phyloP scores from a whole-genome alignment of 2,113 vertebrate genomes.

The Hoplias malabaricus region DNA sequence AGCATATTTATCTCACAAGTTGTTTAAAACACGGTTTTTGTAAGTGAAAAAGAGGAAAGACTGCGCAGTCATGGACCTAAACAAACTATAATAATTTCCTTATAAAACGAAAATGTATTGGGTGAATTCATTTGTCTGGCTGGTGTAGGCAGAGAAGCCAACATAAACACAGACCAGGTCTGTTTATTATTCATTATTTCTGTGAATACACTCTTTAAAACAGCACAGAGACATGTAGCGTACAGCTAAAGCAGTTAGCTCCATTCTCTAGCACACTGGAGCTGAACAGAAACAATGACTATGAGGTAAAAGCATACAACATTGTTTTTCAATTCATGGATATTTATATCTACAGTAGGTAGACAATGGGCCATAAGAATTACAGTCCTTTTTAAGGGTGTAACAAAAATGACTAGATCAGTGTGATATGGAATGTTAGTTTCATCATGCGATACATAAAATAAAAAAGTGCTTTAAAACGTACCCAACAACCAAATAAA shows the following conservation, averaged over 20 bases:
- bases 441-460: no score
- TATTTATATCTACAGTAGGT: not conserved
- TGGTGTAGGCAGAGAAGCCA: not conserved
- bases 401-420: no score
- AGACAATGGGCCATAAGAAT: not conserved
- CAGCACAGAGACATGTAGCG: not conserved
- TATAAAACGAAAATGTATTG: conserved; percentile 1
- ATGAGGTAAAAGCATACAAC: not conserved
- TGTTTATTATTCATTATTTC: not conserved
- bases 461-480: no score
- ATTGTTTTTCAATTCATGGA: not conserved
- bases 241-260: not conserved
- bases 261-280: not conserved
- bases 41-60: not conserved
- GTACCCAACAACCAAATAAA: no score
- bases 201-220: not conserved
- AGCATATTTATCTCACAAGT: not conserved
- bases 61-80: not conserved
- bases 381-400: not conserved
- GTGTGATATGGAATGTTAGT: no score
- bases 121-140: not conserved
- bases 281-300: no score
- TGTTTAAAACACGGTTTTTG: not conserved
- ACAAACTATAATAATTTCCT: not conserved
- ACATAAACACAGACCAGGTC: not conserved